Evolutionary conservation across 2,888 invertebrate species (phyloP), one percentile per base, ranked within the genome.

Genomic region (Macropis europaea): DNA sequence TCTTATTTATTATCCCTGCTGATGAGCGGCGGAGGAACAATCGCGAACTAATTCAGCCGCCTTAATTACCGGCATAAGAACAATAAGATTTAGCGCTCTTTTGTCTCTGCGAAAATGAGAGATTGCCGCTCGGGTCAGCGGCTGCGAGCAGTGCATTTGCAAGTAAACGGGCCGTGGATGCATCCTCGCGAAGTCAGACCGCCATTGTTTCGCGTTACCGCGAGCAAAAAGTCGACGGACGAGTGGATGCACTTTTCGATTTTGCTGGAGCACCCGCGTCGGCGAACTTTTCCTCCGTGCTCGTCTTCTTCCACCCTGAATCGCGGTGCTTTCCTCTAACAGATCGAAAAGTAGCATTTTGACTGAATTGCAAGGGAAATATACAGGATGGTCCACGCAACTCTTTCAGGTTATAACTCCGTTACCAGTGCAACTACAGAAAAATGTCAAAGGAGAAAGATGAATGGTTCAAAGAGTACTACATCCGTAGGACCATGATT

Each of bases 41-140:
- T 90, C 84, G 86, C 81, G 80, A 85, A 86, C 87, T 90, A 90
- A 90, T 90, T 90, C 87, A 84, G 84, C 83, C 82, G 38, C 82
- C 84, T 88, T 89, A 89, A 90, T 89, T 89, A 90, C 89, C 86
- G 85, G 79, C 87, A 82, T 86, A 88, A 86, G 89, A 89, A 89
- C 88, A 90, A 89, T 90, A 88, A 87, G 88, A 90, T 89, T 90
- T 87, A 86, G 82, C 81, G 84, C 77, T 84, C 89, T 88, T 90
- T 90, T 90, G 88, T 90, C 86, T 79, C 73, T 79, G 64, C 84
- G 89, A 89, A 89, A 90, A 89, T 89, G 89, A 89, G 85, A 87
- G 88, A 89, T 89, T 88, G 87, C 82, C 77, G 82, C 75, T 81
- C 86, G 86, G 88, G 87, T 89, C 88, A 88, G 81, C 76, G 83